Evolutionary conservation across 1,140 invertebrate species (phyloP).

Genomic region (Whitmania pigra): DNA sequence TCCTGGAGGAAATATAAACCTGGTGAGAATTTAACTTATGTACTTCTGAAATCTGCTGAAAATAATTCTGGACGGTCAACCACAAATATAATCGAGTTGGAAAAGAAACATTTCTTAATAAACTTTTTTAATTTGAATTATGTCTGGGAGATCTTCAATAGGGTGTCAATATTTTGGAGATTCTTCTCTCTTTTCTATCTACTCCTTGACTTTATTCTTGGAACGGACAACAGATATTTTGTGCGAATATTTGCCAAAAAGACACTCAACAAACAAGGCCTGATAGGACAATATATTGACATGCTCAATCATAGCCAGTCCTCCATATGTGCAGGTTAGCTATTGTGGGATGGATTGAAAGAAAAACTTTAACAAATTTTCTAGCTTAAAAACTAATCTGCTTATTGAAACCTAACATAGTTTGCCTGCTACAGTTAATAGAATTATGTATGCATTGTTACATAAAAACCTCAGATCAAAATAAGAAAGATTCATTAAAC

Average conservation of each 20-base stretch:
- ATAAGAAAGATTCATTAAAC: no score
- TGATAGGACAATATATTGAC: conserved; percentile 28
- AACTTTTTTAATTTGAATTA: conserved; percentile 32
- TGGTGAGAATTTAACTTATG: background rate
- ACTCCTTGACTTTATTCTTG: conserved; percentile 28
- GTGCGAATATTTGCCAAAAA: conserved; percentile 24
- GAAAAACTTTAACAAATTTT: no score
- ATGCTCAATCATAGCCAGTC: conserved; percentile 31
- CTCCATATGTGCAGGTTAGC: conserved; percentile 30
- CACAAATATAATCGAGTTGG: no score
- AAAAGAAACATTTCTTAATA: conserved; percentile 30
- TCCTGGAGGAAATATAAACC: conserved; percentile 27
- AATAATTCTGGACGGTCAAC: background rate
- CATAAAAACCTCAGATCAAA: no score
- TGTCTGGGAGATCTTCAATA: conserved; percentile 28
- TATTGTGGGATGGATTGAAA: no score
- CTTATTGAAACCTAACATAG: no score
- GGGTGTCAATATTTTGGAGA: conserved; percentile 31
- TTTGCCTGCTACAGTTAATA: no score
- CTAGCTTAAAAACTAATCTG: no score
- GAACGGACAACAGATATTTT: conserved; percentile 30
- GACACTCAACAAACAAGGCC: conserved; percentile 1
- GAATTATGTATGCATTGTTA: no score
- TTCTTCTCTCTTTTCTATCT: conserved; percentile 29
- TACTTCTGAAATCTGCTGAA: no score